Evolutionary conservation across 2,797 vertebrate species (phyloP).

Genomic region (Erithacus rubecula): DNA sequence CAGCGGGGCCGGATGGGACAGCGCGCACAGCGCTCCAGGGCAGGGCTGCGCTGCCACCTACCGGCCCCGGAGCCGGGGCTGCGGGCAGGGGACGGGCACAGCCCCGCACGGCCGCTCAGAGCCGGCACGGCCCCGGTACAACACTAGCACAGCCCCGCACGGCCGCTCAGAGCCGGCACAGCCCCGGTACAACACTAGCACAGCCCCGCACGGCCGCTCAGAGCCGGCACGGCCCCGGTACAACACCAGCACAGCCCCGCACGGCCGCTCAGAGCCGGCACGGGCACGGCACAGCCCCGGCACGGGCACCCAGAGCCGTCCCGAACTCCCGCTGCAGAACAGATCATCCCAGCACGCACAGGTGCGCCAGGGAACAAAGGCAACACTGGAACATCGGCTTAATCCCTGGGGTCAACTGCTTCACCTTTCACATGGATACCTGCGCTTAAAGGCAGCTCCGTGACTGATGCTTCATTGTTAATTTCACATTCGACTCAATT

Average conservation of each 20-base stretch:
- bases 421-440: background rate
- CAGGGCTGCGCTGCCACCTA: slow-evolving; percentile 42
- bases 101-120: too few relatives aligned
- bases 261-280: background rate
- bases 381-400: background rate
- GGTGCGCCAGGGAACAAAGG: background rate
- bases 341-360: background rate
- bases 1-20: background rate
- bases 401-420: slow-evolving; percentile 9
- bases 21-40: background rate
- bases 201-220: background rate
- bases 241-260: background rate
- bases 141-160: too few relatives aligned
- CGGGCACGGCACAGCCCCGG: background rate
- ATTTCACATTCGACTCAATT: slow-evolving; percentile 39
- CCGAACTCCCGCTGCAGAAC: background rate
- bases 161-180: too few relatives aligned
- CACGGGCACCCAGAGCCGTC: background rate
- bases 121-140: too few relatives aligned
- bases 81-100: background rate
- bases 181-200: too few relatives aligned
- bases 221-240: too few relatives aligned
- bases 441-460: slow-evolving; percentile 9
- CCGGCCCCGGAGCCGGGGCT: background rate
- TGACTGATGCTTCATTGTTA: slow-evolving; percentile 5